Conservation (phyloP, 2,113 vertebrate genomes). For the Lanius ludovicianus region DNA sequence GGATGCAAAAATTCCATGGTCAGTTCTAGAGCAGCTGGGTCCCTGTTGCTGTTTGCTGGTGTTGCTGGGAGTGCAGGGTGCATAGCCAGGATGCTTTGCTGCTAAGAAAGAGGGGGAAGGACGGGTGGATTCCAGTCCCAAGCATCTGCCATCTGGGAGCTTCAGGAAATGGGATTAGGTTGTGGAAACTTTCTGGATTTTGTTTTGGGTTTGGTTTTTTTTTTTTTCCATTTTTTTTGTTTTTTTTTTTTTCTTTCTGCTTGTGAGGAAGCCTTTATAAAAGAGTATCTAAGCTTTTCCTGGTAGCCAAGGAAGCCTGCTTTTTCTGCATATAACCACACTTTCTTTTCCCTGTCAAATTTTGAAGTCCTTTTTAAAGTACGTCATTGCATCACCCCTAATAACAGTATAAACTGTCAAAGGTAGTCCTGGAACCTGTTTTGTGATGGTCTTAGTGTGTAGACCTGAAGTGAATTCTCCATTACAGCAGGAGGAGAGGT, state of each 20-base stretch:
- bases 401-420: neutral
- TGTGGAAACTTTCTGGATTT: neutral
- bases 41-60: rapidly evolving
- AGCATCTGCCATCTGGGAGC: constrained; percentile 9
- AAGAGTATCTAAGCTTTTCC: neutral
- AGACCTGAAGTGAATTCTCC: neutral
- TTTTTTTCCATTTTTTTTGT: rapidly evolving
- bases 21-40: neutral
- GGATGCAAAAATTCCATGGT: neutral
- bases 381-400: neutral
- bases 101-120: neutral
- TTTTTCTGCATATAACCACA: neutral
- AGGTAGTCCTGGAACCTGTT: neutral
- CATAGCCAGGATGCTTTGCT: neutral
- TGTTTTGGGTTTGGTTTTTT: rapidly evolving
- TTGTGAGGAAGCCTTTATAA: neutral
- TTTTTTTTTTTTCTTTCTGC: neutral
- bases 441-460: neutral
- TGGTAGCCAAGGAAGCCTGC: neutral
- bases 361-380: neutral
- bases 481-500: neutral
- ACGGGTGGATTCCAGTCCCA: neutral
- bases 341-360: neutral
- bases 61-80: neutral
- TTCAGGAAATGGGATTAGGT: constrained; percentile 27